Conservation (phyloP, 1,140 invertebrate species). For the Macrosteles quadrilineatus region DNA sequence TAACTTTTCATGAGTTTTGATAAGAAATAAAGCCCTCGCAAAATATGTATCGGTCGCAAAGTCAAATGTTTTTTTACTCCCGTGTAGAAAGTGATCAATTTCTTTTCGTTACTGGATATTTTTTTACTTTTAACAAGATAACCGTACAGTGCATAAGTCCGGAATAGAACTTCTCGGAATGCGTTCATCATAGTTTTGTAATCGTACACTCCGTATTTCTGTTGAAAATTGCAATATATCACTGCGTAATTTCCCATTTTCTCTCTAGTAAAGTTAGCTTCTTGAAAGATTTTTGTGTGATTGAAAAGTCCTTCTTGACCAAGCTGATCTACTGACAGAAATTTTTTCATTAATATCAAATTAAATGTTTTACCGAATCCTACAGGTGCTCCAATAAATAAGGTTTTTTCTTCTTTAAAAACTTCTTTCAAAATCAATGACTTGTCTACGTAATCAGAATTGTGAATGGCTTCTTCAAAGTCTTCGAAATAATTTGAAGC, state of each 20-base stretch:
- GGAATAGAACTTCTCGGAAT: background rate
- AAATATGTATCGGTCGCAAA: background rate
- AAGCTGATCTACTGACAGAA: background rate
- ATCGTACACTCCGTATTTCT: background rate
- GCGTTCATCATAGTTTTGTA: background rate
- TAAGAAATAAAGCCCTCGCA: background rate
- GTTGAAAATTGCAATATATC: background rate
- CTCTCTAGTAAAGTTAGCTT: background rate
- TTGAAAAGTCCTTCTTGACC: background rate
- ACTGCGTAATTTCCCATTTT: slow-evolving; percentile 13
- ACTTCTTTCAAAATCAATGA: background rate
- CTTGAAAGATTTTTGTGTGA: background rate
- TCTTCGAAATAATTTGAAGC: too few species aligned
- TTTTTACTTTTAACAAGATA: background rate
- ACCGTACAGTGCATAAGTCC: background rate
- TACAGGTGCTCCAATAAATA: background rate
- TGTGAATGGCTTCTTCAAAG: background rate
- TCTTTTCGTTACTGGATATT: background rate
- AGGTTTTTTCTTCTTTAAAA: background rate
- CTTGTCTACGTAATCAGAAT: background rate
- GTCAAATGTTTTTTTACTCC: background rate
- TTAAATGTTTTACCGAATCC: background rate
- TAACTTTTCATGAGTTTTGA: background rate
- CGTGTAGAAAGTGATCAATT: background rate
- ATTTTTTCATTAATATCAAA: background rate